Conservation (phyloP, 2,113 vertebrate species). For the Paraplagusia blochii region DNA sequence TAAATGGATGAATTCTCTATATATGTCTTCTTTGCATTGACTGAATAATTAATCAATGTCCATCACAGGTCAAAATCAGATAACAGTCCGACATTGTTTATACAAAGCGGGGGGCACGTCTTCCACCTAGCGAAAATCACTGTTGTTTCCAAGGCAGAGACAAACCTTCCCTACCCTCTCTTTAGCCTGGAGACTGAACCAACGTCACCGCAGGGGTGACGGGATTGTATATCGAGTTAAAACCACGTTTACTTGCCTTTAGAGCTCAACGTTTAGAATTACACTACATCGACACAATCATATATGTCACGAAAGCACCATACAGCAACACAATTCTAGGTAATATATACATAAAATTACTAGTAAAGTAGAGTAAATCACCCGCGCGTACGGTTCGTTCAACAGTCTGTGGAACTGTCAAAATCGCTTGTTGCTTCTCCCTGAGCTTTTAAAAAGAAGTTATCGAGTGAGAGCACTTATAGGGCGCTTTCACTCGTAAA, state of each 20-base stretch:
- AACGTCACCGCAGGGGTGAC: conserved; percentile 34
- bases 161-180: conserved; percentile 58
- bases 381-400: conserved; percentile 14
- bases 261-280: fast-evolving
- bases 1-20: no score
- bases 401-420: conserved; percentile 74
- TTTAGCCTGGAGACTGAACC: conserved; percentile 67
- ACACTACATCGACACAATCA: fast-evolving
- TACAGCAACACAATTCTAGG: fast-evolving
- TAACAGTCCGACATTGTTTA: conserved; percentile 47
- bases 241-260: neutral
- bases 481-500: neutral
- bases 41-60: no score
- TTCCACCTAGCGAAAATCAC: conserved; percentile 65
- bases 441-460: conserved; percentile 73
- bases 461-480: conserved; percentile 50
- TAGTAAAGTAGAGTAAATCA: neutral
- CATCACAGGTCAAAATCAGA: no score
- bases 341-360: neutral
- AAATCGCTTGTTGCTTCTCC: conserved; percentile 78
- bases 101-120: conserved; percentile 68
- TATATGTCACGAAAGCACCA: fast-evolving
- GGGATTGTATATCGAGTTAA: neutral
- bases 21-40: conserved; percentile 10
- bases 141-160: conserved; percentile 79